A percentile compares a stretch with the other conserved stretches of the same genome.
phyloP scores from a whole-genome alignment of 2,888 invertebrate species.

The Aspidiotus rigidus region DNA sequence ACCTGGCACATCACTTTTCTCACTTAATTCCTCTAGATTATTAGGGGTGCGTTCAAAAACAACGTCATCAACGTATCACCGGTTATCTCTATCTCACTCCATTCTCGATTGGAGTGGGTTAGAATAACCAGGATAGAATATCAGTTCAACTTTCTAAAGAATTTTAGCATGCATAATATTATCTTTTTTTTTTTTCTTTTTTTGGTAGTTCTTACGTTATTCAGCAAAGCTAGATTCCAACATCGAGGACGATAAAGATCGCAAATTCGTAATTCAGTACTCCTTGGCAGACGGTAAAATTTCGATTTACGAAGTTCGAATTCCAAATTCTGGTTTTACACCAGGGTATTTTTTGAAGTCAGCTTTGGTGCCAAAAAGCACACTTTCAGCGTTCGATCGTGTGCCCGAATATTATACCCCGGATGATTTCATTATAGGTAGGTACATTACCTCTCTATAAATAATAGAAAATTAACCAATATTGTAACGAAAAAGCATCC shows the following conservation, averaged over 20 bases:
- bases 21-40: no score
- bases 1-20: no score
- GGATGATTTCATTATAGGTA: slow-evolving; percentile 68
- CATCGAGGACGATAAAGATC: slow-evolving; percentile 65
- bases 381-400: slow-evolving; percentile 57
- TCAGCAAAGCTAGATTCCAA: slow-evolving; percentile 66
- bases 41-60: no score
- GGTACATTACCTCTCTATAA: background rate
- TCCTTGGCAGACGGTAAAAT: slow-evolving; percentile 65
- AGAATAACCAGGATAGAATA: no score
- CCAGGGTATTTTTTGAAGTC: slow-evolving; percentile 67
- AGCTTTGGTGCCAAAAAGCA: slow-evolving; percentile 59
- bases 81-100: no score
- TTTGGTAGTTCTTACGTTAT: slow-evolving; percentile 56
- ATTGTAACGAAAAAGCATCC: no score
- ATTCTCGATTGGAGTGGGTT: no score
- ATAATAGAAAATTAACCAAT: no score
- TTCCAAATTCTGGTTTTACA: slow-evolving; percentile 63
- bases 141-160: background rate
- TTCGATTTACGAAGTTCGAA: slow-evolving; percentile 61
- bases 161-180: background rate
- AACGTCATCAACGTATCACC: no score
- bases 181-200: slow-evolving; percentile 37
- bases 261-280: slow-evolving; percentile 68
- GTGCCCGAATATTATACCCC: slow-evolving; percentile 64